Conservation (phyloP, 2,888 invertebrate genomes). For the Synergus umbraculus region DNA sequence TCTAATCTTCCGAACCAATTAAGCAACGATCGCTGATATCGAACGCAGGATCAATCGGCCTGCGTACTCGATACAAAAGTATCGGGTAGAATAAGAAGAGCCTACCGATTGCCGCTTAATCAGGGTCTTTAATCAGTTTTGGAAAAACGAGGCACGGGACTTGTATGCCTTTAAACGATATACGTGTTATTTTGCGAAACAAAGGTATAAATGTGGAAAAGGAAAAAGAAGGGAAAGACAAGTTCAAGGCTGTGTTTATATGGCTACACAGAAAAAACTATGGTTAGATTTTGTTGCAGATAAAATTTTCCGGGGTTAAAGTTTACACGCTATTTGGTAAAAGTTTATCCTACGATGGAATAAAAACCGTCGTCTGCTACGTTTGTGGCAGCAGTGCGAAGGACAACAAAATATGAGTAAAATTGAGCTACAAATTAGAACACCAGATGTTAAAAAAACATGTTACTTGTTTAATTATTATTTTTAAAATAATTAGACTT, state of each 20-base stretch:
- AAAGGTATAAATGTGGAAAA: not conserved
- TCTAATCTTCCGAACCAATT: constrained; percentile 39
- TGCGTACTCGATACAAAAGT: constrained; percentile 22
- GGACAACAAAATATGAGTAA: too few species aligned
- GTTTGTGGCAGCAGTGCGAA: too few species aligned
- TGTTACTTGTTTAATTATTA: too few species aligned
- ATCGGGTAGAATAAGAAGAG: constrained; percentile 19
- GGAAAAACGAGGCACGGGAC: constrained; percentile 26
- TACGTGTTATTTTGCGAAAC: constrained; percentile 26
- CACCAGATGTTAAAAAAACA: too few species aligned
- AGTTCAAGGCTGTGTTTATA: not conserved
- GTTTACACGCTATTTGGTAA: too few species aligned
- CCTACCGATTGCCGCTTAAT: constrained; percentile 30
- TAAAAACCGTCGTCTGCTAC: too few species aligned
- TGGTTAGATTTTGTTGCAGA: too few species aligned
- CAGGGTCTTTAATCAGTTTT: constrained; percentile 37
- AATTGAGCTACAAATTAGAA: too few species aligned
- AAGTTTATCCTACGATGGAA: too few species aligned
- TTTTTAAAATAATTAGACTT: too few species aligned
- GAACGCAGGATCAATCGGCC: constrained; percentile 30
- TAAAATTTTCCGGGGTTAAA: too few species aligned
- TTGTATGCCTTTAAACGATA: constrained; percentile 38
- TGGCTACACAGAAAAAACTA: too few species aligned
- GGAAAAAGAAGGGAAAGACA: constrained; percentile 1
- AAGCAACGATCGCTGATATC: constrained; percentile 36